Conservation (phyloP, 1,140 invertebrate genomes). For the Popillia japonica region DNA sequence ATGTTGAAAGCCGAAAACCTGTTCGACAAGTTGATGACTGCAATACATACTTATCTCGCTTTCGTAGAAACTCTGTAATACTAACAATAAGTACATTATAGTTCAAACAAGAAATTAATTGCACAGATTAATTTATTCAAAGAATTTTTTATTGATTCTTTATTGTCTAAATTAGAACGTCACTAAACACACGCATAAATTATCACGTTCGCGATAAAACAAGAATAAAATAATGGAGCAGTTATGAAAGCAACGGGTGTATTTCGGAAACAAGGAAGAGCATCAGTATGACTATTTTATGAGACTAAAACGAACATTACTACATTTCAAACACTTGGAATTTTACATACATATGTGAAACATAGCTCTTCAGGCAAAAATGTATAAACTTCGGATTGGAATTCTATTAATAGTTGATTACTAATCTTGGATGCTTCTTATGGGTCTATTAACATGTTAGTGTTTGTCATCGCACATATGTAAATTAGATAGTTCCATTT, state of each 20-base stretch:
- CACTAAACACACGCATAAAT: not conserved
- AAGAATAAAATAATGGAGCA: too few species aligned
- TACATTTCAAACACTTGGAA: not conserved
- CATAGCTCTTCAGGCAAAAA: not conserved
- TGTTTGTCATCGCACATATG: not conserved
- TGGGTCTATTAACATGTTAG: not conserved
- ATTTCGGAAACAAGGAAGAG: not conserved
- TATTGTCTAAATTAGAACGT: too few species aligned
- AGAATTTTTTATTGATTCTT: too few species aligned
- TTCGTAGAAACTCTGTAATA: too few species aligned
- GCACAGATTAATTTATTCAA: too few species aligned
- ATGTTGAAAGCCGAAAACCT: too few species aligned
- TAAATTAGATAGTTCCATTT: not conserved
- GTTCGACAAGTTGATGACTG: too few species aligned
- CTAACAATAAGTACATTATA: too few species aligned
- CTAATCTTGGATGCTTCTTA: not conserved
- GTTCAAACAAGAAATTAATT: too few species aligned
- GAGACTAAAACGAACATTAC: not conserved
- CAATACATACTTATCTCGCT: too few species aligned
- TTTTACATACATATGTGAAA: not conserved
- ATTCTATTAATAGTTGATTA: slow-evolving; percentile 5
- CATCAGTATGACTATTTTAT: not conserved
- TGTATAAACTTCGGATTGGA: not conserved
- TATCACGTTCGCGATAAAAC: not conserved
- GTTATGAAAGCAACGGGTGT: not conserved